Evolutionary conservation across 2,797 vertebrate genomes (phyloP), one percentile per base, ranked within the genome.

Genomic region (Spizella passerina): DNA sequence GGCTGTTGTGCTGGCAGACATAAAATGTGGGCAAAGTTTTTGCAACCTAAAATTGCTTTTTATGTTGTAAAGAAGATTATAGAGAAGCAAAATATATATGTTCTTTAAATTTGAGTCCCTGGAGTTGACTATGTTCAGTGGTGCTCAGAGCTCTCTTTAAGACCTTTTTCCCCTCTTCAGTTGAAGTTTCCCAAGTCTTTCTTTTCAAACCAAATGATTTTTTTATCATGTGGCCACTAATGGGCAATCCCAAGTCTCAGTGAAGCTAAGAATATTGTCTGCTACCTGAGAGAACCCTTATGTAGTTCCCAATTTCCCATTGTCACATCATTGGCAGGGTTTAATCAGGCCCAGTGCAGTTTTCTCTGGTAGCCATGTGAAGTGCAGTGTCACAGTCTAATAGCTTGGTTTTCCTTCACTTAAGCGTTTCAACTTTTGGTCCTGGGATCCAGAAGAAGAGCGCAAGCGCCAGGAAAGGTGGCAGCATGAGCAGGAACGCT

Each of bases 361-460:
- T 86, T 79, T 82, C 34, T 90, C 78, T 85, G 93, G 32, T 50
- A 63, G 69, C 84, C 69, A 71, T 60, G 32, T 86, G 50, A 66
- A 88, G 55, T 60, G 92, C 47, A 71, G 88, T 87, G 88, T 97
- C 98, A 97, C 97, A 95, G 97, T 92, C 98, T 98, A 97, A 98
- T 92, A 52, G 80, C 96, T 90, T 97, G 97, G 71, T 96, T 98
- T 97, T 98, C 94, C 97, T 98, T 98, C 97, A 69, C 15, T 69
- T 97, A 98, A 98, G 97, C 98, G 97, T 97, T 98, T 97, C 94
- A 98, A 99, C 96, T 98, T 98, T 98, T 99, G 99, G 98, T 98
- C 99, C 49, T 99, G 99, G 99, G 98, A 99, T 98, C 99, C 99
- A 18, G 99, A 99, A 97, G 99, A 99, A 97, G 99, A 99, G 95